Evolutionary conservation across 1,140 invertebrate genomes (phyloP), one percentile per base, ranked within the genome.

Genomic region (Littorina saxatilis): DNA sequence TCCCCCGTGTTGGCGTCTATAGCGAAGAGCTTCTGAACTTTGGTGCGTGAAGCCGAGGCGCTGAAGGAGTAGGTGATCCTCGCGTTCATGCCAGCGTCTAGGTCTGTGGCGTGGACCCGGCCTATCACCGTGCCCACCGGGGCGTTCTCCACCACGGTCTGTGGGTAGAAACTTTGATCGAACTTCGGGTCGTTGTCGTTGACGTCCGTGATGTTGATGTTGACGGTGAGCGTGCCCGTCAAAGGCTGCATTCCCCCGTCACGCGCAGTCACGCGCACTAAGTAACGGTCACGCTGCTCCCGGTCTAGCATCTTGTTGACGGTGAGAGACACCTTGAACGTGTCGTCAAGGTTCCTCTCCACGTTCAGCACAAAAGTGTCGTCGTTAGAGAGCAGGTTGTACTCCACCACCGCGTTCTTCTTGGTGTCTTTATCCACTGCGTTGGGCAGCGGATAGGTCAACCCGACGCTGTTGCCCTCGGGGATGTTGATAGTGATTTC

Each of bases 201-300:
- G 29, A 82, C 50, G 63, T 87, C 86, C 0, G 81, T 82, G 17
- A 87, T 76, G 37, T 83, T 83, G 2, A 87, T 66, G 32, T 80
- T 70, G 17, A 87, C 80, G 9, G 43, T 80, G 20, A 82, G 76
- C 15, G 76, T 85, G 55, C 82, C 82, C 11, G 94, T 94, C 4
- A 94, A 92, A 0, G 96, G 96, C 83, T 95, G 92, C 0, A 97
- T 70, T n/a, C 85, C 97, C 88, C 96, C 95, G 92, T 99, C 98
- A 1, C 96, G 97, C 0, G 98, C 98, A 0, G 97, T 95, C 0
- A 99, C 96, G 0, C 96, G 96, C 78, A 99, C 92, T 75, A 74
- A 74, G 72, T 87, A 87, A 5, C 63, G 40, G 32, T 83, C 79
- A 0, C 80, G 66, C 27, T 74, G 81, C 73, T 87, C 87, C 27